Evolutionary conservation across 2,888 invertebrate genomes (phyloP), one percentile per base, ranked within the genome.

Genomic region (Laothoe populi): DNA sequence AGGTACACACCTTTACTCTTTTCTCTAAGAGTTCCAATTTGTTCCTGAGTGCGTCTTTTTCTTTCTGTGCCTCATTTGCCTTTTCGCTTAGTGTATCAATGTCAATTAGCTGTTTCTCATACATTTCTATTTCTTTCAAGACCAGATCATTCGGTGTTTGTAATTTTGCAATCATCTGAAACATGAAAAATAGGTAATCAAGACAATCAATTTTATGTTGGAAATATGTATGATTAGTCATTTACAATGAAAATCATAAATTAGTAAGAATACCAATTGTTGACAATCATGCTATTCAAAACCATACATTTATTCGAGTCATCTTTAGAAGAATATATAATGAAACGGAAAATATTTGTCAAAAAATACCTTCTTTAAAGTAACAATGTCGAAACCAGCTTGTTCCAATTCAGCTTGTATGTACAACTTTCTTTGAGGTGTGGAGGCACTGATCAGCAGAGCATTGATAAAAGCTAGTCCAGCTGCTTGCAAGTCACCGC

Each of bases 401-500:
- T 97, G 96, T 73, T 96, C 96, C 67, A 97, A 83, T 84, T 97
- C 97, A 0, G 97, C 97, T 88, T 97, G 98, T 60, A 98, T 95
- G 81, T 98, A 97, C 10, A 98, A 93, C 65, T 96, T 94, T 68
- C 96, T 95, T 77, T 97, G 97, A 4, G 96, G 93, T 44, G 94
- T 94, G 0, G 95, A 95, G 0, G 97, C 95, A 40, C 96, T 96
- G 74, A 95, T 95, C 61, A 98, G 90, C 71, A 98, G 95, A 0
- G 96, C 95, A 81, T 98, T 98, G 61, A 98, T 94, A 82, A 98
- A 98, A 64, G 94, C 94, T 67, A 98, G 93, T 0, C 98, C 98
- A 3, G 96, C 96, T 2, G 96, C 95, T 72, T 97, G 94, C 4
- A 97, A 90, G 67, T 96, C 96, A 0, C 95, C 95, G 0, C 95